phyloP scores from a whole-genome alignment of 2,888 invertebrate species.

The Panzeria rudis region DNA sequence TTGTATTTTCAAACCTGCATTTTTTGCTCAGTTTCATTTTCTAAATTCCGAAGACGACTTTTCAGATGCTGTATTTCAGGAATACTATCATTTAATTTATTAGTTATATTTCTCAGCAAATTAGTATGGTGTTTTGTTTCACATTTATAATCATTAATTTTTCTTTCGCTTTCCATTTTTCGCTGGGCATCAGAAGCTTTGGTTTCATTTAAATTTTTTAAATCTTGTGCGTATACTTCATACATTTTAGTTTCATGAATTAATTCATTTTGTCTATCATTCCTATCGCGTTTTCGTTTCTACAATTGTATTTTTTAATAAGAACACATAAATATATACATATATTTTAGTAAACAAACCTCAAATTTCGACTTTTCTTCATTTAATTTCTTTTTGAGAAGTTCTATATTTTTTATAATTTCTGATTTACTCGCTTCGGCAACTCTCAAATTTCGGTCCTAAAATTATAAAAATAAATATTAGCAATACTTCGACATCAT shows the following conservation, averaged over 20 bases:
- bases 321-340: background rate
- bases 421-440: constrained; percentile 78
- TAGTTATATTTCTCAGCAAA: constrained; percentile 76
- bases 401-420: constrained; percentile 82
- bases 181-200: constrained; percentile 6
- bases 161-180: constrained; percentile 65
- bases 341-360: constrained; percentile 71
- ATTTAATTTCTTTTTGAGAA: constrained; percentile 83
- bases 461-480: constrained; percentile 22
- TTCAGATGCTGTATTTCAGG: constrained; percentile 82
- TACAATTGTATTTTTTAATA: constrained; percentile 60
- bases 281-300: constrained; percentile 76
- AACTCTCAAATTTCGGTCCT: constrained; percentile 60
- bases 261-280: constrained; percentile 78
- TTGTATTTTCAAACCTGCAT: constrained; percentile 82
- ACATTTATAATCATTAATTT: constrained; percentile 73
- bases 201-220: constrained; percentile 83
- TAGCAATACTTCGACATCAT: too few species aligned
- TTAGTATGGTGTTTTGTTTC: constrained; percentile 74
- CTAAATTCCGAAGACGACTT: constrained; percentile 83
- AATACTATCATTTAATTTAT: constrained; percentile 78
- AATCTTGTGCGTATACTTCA: constrained; percentile 84
- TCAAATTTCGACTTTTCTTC: constrained; percentile 76
- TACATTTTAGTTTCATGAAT: constrained; percentile 80
- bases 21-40: constrained; percentile 85